phyloP scores from a whole-genome alignment of 1,140 invertebrate species.

The Drosophila ananassae region DNA sequence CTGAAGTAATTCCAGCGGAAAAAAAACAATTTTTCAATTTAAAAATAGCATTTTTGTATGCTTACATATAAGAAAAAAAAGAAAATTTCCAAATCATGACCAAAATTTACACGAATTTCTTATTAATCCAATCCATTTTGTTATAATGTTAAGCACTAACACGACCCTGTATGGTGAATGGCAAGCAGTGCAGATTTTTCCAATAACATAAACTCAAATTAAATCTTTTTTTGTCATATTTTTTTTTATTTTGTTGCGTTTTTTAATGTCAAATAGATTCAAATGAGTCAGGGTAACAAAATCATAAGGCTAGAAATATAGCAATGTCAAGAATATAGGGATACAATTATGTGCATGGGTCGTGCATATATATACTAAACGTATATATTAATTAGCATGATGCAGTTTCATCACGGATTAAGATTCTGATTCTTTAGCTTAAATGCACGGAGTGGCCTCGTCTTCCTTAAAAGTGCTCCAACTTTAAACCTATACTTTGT shows the following conservation, averaged over 20 bases:
- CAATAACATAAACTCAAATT: constrained; percentile 33
- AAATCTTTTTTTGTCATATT: constrained; percentile 36
- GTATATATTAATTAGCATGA: constrained; percentile 63
- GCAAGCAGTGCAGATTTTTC: constrained; percentile 35
- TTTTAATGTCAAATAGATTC: constrained; percentile 41
- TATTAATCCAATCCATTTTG: constrained; percentile 17
- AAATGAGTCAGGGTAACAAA: constrained; percentile 63
- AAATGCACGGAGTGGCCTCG: constrained; percentile 62
- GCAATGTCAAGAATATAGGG: constrained; percentile 32
- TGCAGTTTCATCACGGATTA: constrained; percentile 34
- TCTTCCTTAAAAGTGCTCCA: constrained; percentile 53
- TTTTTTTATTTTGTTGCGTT: constrained; percentile 61
- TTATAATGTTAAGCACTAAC: constrained; percentile 40
- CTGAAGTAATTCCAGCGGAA: neutral
- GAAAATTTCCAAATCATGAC: neutral
- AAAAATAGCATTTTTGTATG: neutral
- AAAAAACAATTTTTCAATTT: neutral
- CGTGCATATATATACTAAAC: constrained; percentile 50
- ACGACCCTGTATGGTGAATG: constrained; percentile 54
- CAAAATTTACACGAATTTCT: neutral
- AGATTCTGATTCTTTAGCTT: constrained; percentile 43
- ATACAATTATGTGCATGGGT: constrained; percentile 64
- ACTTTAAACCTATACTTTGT: constrained; percentile 49
- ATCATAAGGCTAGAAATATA: constrained; percentile 48
- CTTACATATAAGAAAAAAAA: neutral